Conservation (phyloP, 2,797 vertebrate genomes). For the Gambusia yucatana region DNA sequence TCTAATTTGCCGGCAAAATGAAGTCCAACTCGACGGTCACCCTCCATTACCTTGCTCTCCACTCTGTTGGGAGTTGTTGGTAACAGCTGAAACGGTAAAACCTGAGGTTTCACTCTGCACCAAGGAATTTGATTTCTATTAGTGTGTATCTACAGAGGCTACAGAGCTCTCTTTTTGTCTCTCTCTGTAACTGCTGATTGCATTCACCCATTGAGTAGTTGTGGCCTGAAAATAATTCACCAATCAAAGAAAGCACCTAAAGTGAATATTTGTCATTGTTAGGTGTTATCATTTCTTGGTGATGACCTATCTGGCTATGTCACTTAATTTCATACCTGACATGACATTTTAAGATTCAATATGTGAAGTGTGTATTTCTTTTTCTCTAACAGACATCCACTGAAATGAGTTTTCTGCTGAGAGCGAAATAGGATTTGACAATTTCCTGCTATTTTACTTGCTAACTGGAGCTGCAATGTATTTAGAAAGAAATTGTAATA, state of each 20-base stretch:
- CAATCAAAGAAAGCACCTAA: slow-evolving; percentile 39
- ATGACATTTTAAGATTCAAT: slow-evolving; percentile 30
- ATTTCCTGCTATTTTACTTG: slow-evolving; percentile 41
- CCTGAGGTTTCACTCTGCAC: slow-evolving; percentile 29
- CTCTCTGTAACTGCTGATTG: slow-evolving; percentile 30
- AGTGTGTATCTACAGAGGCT: slow-evolving; percentile 36
- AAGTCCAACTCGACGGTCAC: slow-evolving; percentile 48
- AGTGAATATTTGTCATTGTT: slow-evolving; percentile 33
- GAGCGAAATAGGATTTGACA: slow-evolving; percentile 23
- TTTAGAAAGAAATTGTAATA: background rate
- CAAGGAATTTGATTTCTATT: slow-evolving; percentile 49
- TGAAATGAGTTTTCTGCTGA: slow-evolving; percentile 15
- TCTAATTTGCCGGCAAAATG: slow-evolving; percentile 42
- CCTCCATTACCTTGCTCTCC: slow-evolving; percentile 55
- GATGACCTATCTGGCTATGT: slow-evolving; percentile 54
- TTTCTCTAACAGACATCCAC: slow-evolving; percentile 15
- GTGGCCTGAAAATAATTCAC: slow-evolving; percentile 36
- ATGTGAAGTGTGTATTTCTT: slow-evolving; percentile 8
- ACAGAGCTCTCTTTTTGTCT: background rate
- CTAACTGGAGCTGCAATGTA: slow-evolving; percentile 24
- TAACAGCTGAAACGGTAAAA: slow-evolving; percentile 33
- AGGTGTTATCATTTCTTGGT: slow-evolving; percentile 34
- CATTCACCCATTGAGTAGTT: slow-evolving; percentile 50
- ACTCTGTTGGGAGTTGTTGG: slow-evolving; percentile 47
- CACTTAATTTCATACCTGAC: slow-evolving; percentile 44